phyloP scores from a whole-genome alignment of 2,888 invertebrate species.

The Plutella xylostella region DNA sequence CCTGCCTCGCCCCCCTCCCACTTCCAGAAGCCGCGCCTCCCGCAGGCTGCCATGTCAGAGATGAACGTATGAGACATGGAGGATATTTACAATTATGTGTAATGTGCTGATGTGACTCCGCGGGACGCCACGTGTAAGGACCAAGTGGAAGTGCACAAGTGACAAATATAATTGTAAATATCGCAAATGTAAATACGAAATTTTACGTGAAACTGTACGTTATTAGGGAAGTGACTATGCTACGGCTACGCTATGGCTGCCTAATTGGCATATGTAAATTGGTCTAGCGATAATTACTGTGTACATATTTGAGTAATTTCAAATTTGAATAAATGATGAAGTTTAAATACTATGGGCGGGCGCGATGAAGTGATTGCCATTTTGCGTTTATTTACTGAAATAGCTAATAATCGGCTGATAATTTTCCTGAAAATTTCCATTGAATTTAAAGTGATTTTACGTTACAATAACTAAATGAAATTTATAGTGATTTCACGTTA shows the following conservation, averaged over 20 bases:
- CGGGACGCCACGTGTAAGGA: slow-evolving; percentile 18
- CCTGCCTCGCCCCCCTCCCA: slow-evolving; percentile 55
- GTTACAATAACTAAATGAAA: too few relatives aligned
- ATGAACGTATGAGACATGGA: slow-evolving; percentile 87
- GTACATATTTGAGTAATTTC: not conserved
- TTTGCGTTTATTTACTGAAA: too few relatives aligned
- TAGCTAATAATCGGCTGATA: too few relatives aligned
- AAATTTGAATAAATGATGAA: not conserved
- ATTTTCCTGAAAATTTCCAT: too few relatives aligned
- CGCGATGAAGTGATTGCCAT: too few relatives aligned
- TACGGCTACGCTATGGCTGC: not conserved
- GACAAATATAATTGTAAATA: slow-evolving; percentile 45
- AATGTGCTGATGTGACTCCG: slow-evolving; percentile 43
- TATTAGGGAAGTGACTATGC: too few relatives aligned
- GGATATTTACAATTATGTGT: slow-evolving; percentile 70
- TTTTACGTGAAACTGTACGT: too few relatives aligned
- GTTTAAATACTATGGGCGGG: too few relatives aligned
- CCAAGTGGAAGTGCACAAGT: slow-evolving; percentile 5
- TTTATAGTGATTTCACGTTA: too few relatives aligned
- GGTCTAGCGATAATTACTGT: not conserved
- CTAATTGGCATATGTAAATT: not conserved
- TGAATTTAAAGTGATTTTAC: too few relatives aligned
- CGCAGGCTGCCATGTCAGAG: slow-evolving; percentile 87
- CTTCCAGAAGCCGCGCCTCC: slow-evolving; percentile 72
- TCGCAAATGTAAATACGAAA: slow-evolving; percentile 27